Evolutionary conservation across 2,888 invertebrate species (phyloP).

Genomic region (Platycheirus rosarum): DNA sequence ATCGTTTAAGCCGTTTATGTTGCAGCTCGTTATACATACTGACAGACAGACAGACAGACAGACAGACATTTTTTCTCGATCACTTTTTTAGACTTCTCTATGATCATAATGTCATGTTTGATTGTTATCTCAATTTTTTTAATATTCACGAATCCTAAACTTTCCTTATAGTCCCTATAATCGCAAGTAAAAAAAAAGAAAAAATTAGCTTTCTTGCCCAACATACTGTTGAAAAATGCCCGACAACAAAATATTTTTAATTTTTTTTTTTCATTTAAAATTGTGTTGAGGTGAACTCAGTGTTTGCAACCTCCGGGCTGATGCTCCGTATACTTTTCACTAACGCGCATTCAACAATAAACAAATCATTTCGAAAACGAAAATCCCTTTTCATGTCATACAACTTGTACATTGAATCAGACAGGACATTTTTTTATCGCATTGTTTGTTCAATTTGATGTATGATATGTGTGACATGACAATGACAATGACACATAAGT

Average conservation of each 20-base stretch:
- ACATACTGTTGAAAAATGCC: slow-evolving; percentile 25
- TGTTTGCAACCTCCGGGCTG: neutral
- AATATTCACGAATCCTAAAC: too few species aligned
- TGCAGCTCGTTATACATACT: too few species aligned
- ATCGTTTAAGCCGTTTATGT: too few species aligned
- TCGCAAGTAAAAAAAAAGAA: too few species aligned
- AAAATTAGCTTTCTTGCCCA: slow-evolving; percentile 1
- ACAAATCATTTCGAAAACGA: slow-evolving; percentile 43
- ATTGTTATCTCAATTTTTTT: too few species aligned
- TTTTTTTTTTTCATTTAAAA: slow-evolving; percentile 29
- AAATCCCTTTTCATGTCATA: slow-evolving; percentile 47
- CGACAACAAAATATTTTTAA: slow-evolving; percentile 25
- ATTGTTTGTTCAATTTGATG: slow-evolving; percentile 28
- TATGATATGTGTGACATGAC: slow-evolving; percentile 44
- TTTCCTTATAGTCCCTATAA: too few species aligned
- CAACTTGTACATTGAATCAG: slow-evolving; percentile 42
- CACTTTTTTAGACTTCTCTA: too few species aligned
- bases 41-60: too few species aligned
- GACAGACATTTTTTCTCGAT: too few species aligned
- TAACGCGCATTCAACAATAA: slow-evolving; percentile 30
- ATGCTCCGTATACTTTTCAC: neutral
- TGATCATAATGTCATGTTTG: too few species aligned
- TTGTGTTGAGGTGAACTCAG: slow-evolving; percentile 16
- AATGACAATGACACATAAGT: slow-evolving; percentile 1
- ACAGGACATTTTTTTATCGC: slow-evolving; percentile 37